Evolutionary conservation across 2,113 vertebrate genomes (phyloP).

Genomic region (Gnathonemus echidnorhynchus): DNA sequence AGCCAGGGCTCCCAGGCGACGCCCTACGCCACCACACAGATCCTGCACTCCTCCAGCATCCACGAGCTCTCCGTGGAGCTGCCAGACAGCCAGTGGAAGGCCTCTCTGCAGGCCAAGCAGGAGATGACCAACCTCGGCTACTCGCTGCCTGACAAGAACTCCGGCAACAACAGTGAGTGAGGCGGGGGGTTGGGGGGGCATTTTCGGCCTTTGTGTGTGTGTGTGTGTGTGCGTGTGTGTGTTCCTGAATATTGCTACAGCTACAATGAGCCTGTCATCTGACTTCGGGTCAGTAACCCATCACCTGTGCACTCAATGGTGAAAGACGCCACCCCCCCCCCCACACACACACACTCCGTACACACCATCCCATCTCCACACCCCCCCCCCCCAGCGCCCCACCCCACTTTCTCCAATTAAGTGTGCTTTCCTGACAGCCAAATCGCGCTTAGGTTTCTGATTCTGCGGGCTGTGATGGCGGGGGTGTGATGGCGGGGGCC

Average conservation of each 20-base stretch:
- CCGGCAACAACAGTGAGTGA: constrained; percentile 92
- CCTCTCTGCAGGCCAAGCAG: constrained; percentile 86
- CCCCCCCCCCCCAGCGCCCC: neutral
- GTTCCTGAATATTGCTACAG: neutral
- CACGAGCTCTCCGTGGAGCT: constrained; percentile 94
- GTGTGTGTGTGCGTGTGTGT: neutral
- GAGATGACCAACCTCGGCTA: constrained; percentile 91
- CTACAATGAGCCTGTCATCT: neutral
- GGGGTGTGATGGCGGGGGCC: neutral
- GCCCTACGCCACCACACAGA: constrained; percentile 95
- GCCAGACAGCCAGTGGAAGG: constrained; percentile 93
- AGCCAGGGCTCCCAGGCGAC: constrained; percentile 90
- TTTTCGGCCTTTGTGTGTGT: neutral
- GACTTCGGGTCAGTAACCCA: neutral
- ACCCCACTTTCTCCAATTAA: neutral
- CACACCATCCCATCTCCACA: neutral
- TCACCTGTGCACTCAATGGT: neutral
- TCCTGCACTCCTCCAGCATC: constrained; percentile 94
- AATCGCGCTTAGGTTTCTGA: neutral
- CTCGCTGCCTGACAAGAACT: constrained; percentile 91
- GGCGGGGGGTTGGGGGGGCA: neutral
- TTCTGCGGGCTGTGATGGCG: neutral
- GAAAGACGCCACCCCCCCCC: neutral
- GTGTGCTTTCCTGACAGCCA: no score
- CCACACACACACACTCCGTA: neutral